Evolutionary conservation across 1,140 invertebrate genomes (phyloP), one percentile per base, ranked within the genome.

Genomic region (Macrostomum lignano): DNA sequence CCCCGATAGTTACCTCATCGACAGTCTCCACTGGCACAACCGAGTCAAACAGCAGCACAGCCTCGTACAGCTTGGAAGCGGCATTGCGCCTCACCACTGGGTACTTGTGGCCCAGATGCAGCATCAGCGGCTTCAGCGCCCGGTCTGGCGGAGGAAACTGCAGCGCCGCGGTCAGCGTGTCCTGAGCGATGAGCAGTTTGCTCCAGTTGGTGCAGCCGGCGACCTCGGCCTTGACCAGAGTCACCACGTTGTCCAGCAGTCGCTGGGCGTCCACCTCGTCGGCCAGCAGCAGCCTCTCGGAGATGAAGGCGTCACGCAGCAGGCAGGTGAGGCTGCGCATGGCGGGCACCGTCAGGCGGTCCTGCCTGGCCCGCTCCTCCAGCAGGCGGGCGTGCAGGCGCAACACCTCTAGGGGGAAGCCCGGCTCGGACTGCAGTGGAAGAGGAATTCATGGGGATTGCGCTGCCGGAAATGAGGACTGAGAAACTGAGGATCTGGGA

Each of bases 151-250:
- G 26, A 21, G 51, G 49, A 30, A 52, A 35, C 36, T 42, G 56
- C 17, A 57, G 38, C 38, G 48, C 51, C 1, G 56, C 41, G 13
- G 55, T 45, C 25, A 34, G 42, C 32, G 52, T 55, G 6, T 43
- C 38, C 44, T 55, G 41, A 2, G 40, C 44, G 5, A 48, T 37
- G 21, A 46, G 52, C 33, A 46, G 37, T 11, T 49, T 52, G 21
- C 55, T 38, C 37, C 56, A 52, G 44, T 50, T 55, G 5, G 52
- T 53, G 9, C 55, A 52, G 28, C 54, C 54, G 9, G 55, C 39
- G 6, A 51, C 54, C 9, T 50, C 43, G 33, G 50, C 46, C 7
- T 52, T 57, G 3, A 52, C 51, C 38, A 55, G 52, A 6, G 52
- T 52, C 17, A 57, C 44, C 3, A 57, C 38, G 47, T 45, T 45